Evolutionary conservation across 2,888 invertebrate species (phyloP).

Genomic region (Acanthosepion esculentum): DNA sequence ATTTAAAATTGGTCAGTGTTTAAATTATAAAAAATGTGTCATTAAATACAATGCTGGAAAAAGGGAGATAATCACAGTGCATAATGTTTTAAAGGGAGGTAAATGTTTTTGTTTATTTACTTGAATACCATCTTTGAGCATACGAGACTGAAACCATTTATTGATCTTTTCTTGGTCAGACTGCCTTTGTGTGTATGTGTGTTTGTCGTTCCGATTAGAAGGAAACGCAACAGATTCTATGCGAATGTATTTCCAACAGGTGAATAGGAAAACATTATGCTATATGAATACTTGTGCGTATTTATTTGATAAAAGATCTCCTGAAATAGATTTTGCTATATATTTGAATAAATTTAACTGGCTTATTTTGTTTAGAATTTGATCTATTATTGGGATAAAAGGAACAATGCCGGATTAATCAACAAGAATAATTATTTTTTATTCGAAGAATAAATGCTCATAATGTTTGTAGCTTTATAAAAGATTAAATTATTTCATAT

Average conservation of each 20-base stretch:
- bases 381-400: too few species aligned
- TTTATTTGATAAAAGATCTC: too few species aligned
- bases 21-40: background rate
- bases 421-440: too few species aligned
- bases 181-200: background rate
- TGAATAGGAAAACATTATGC: background rate
- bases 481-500: too few species aligned
- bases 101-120: background rate
- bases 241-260: too few species aligned
- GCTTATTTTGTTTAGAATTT: too few species aligned
- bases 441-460: too few species aligned
- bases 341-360: too few species aligned
- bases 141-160: background rate
- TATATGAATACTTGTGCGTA: background rate
- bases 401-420: too few species aligned
- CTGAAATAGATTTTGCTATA: too few species aligned
- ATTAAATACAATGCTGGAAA: background rate
- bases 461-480: too few species aligned
- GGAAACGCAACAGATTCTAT: background rate
- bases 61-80: background rate
- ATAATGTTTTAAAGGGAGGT: background rate
- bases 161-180: background rate
- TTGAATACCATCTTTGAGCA: background rate
- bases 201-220: background rate
- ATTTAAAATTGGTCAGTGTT: too few species aligned